These are phyloP conservation scores for Labeo calbasu DNA, from an alignment of 2,797 vertebrate genomes.

Conservation along the genomic window DNA sequence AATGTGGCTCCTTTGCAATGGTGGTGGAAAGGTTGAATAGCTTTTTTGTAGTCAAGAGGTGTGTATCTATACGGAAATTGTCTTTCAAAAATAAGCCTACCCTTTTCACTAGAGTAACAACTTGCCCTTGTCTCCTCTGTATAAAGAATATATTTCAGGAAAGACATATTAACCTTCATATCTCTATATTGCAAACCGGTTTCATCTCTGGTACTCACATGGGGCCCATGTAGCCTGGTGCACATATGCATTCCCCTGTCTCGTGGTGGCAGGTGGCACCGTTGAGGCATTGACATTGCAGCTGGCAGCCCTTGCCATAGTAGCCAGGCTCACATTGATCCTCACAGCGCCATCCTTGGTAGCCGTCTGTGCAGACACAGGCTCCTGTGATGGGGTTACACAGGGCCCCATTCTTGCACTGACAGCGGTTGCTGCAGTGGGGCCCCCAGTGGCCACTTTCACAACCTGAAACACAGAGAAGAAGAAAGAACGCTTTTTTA, in stretches of 20 bases:
- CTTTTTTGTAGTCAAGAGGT: conserved; percentile 32
- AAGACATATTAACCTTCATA: conserved; percentile 7
- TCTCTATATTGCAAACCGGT: neutral
- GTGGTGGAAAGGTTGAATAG: conserved; percentile 21
- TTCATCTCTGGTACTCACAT: conserved; percentile 85
- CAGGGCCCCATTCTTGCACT: conserved; percentile 95
- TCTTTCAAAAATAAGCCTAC: conserved; percentile 33
- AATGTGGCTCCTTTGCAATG: neutral
- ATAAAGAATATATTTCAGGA: conserved; percentile 4
- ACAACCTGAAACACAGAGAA: conserved; percentile 81
- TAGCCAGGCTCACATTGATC: conserved; percentile 89
- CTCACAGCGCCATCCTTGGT: conserved; percentile 97
- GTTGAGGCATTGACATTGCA: conserved; percentile 94
- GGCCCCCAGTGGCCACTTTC: conserved; percentile 98
- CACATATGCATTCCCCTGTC: conserved; percentile 95
- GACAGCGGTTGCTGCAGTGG: conserved; percentile 98
- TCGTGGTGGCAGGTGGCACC: conserved; percentile 93
- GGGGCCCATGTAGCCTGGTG: conserved; percentile 92
- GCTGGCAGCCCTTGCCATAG: conserved; percentile 94
- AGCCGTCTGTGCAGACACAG: conserved; percentile 94
- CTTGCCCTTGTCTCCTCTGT: conserved; percentile 14
- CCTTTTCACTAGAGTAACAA: conserved; percentile 29
- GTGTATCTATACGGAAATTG: neutral
- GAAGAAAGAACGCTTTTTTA: conserved; percentile 19
- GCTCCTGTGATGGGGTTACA: conserved; percentile 99